Base-by-base conservation (phyloP, 2,888 invertebrate species). In the Disparrhopalites patrizii region DNA sequence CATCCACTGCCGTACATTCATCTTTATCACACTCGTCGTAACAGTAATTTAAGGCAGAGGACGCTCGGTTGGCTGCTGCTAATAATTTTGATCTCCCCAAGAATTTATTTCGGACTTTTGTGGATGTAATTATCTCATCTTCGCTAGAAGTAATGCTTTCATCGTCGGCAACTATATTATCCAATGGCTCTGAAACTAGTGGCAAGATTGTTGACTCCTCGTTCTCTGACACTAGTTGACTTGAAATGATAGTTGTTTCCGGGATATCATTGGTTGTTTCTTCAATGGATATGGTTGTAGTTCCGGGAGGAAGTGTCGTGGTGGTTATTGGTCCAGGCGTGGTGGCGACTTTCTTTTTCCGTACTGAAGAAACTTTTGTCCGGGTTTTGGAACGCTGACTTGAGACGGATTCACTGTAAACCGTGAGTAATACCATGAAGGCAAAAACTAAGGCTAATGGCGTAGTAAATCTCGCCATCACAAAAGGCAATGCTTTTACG, bases 21-120 rank as follows among this genome's bases (percentile, higher is more conserved):
- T 60, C 63, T 43, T 47, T 43, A 40, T 71, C 70, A 62, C 75
- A 75, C 47, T 68, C 70, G 1, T 65, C 60, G n/a, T 64, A 47
- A 50, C 64, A 64, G 8, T 51, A 56, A 10, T 47, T 23, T 15
- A n/a, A 8, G 4, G 47, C 20, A 20, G 23, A 23, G 15, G 36
- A 36, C 8, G 36, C 36, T 15, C 15, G 36, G 36, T 36, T 36
- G 36, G 36, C 15, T 15, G 8, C 8, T 36, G 15, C 8, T 36
- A 15, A 36, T 15, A 25, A 23, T 47, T 23, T 3, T 25, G 47
- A 20, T n/a, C n/a, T n/a, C n/a, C 47, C 25, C 3, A 18, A 23
- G 25, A 47, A 47, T 47, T 47, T 47, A 13, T 25, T 47, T 36
- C 15, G 7, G 15, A 36, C 15, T 20, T 23, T 3, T 47, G 20